Evolutionary conservation across 92 coral and sea anemone species (phyloP).

Genomic region (Anthopleura xanthogrammica): DNA sequence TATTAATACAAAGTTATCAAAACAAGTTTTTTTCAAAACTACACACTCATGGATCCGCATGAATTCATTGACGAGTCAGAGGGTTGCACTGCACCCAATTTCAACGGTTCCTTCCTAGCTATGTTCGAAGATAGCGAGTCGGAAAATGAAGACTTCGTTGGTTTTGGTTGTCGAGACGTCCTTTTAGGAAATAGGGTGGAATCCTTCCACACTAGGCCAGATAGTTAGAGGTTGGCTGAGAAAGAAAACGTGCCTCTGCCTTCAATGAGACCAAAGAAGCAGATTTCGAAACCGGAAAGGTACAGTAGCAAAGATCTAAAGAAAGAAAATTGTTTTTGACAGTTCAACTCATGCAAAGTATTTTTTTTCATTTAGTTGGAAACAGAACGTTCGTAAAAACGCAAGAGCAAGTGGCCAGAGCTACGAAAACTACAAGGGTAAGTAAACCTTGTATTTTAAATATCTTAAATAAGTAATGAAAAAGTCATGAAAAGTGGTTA

Average conservation of each 20-base stretch:
- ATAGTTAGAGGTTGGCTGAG: background rate
- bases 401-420: slow-evolving; percentile 12
- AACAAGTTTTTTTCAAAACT: slow-evolving; percentile 23
- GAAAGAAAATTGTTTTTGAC: background rate
- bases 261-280: background rate
- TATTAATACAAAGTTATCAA: background rate
- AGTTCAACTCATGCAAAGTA: background rate
- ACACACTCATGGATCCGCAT: background rate
- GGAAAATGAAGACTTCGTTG: background rate
- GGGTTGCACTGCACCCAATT: background rate
- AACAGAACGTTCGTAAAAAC: slow-evolving; percentile 5
- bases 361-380: slow-evolving; percentile 16
- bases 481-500: too few relatives aligned
- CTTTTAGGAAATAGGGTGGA: slow-evolving; percentile 10
- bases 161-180: background rate
- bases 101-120: slow-evolving; percentile 10
- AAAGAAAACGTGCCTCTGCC: slow-evolving; percentile 13
- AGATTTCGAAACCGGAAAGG: slow-evolving; percentile 14
- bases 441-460: background rate
- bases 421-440: slow-evolving; percentile 1
- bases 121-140: background rate
- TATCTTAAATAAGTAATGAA: too few relatives aligned
- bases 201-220: slow-evolving; percentile 2
- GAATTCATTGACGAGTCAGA: slow-evolving; percentile 15
- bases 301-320: background rate